phyloP scores from a whole-genome alignment of 2,113 vertebrate genomes.

The Tachysurus fulvidraco region DNA sequence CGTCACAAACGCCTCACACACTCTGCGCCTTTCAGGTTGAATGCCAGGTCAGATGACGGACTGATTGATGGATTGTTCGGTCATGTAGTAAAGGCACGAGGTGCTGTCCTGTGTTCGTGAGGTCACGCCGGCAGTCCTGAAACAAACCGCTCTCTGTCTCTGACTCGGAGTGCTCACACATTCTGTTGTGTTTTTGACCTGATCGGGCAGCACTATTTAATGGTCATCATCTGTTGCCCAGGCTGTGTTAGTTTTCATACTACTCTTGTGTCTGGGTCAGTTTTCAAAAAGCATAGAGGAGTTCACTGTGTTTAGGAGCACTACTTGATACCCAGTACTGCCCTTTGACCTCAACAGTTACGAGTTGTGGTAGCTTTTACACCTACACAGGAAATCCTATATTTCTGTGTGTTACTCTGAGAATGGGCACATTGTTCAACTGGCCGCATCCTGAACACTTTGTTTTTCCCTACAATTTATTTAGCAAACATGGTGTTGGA shows the following conservation, averaged over 20 bases:
- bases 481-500: not conserved
- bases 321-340: not conserved
- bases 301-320: not conserved
- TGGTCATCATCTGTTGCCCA: conserved; percentile 4
- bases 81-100: not conserved
- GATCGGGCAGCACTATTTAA: not conserved
- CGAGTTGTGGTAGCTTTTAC: conserved; percentile 16
- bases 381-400: conserved; percentile 31
- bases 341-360: conserved; percentile 18
- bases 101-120: not conserved
- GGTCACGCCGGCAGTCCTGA: not conserved
- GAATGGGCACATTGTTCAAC: conserved; percentile 16
- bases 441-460: conserved; percentile 1
- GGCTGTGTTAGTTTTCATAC: not conserved
- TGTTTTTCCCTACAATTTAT: not conserved
- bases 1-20: conserved; percentile 6
- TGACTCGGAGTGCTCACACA: not conserved
- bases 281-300: conserved; percentile 16
- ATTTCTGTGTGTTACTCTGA: not conserved
- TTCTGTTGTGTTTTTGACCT: conserved; percentile 10
- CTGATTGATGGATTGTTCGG: conserved; percentile 31
- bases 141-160: conserved; percentile 34
- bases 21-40: conserved; percentile 26
- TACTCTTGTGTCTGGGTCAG: conserved; percentile 2
- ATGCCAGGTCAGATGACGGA: conserved; percentile 27